phyloP scores from a whole-genome alignment of 2,797 vertebrate species.

The Anableps anableps region DNA sequence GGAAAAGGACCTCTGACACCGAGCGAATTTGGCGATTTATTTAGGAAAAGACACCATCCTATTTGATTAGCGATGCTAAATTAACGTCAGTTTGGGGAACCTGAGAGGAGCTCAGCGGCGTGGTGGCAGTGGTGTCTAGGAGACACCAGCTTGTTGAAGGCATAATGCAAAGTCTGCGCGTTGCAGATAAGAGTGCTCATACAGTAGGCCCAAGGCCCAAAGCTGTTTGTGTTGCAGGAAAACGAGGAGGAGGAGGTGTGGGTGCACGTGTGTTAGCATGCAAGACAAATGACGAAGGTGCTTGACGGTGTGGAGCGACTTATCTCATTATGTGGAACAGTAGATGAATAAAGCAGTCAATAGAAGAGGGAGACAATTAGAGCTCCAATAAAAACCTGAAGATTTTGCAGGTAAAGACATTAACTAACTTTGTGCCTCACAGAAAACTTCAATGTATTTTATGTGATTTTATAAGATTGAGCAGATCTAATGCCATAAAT shows the following conservation, averaged over 20 bases:
- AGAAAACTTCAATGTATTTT: neutral
- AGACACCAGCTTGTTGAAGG: constrained; percentile 70
- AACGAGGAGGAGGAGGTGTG: constrained; percentile 19
- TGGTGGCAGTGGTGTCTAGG: constrained; percentile 32
- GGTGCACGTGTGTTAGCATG: constrained; percentile 49
- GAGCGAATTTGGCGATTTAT: constrained; percentile 71
- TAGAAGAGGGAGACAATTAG: constrained; percentile 60
- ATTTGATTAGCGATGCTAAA: constrained; percentile 82
- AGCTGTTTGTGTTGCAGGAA: constrained; percentile 31
- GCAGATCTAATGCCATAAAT: neutral
- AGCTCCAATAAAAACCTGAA: constrained; percentile 14
- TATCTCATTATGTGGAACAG: constrained; percentile 73
- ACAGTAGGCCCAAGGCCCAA: constrained; percentile 66
- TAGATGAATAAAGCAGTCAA: constrained; percentile 59
- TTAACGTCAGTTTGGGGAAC: constrained; percentile 72
- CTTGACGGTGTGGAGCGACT: constrained; percentile 76
- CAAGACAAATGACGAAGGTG: constrained; percentile 69
- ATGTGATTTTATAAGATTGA: neutral
- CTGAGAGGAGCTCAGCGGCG: constrained; percentile 62
- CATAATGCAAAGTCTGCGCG: constrained; percentile 72
- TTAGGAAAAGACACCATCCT: constrained; percentile 68
- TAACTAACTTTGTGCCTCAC: neutral
- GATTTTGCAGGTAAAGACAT: constrained; percentile 5
- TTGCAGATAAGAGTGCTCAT: constrained; percentile 75
- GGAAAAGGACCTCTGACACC: constrained; percentile 77